Evolutionary conservation across 2,888 invertebrate species (phyloP).

Genomic region (Sussaba pulchella): DNA sequence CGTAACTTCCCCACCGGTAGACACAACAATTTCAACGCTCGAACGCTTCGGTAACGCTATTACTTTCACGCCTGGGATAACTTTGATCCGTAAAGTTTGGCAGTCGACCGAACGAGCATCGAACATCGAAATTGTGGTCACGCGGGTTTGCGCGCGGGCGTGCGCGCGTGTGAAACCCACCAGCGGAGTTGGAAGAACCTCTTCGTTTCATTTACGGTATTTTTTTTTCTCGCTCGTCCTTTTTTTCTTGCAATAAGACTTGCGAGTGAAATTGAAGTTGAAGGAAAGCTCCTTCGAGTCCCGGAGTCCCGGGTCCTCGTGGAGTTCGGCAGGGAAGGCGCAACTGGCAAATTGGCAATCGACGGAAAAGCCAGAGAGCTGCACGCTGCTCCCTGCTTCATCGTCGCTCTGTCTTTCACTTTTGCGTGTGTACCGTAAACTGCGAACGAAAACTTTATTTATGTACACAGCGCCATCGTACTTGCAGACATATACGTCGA

Average conservation of each 20-base stretch:
- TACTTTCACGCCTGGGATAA: slow-evolving; percentile 62
- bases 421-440: slow-evolving; percentile 38
- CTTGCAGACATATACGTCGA: not conserved
- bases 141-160: slow-evolving; percentile 35
- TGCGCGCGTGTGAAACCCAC: no score
- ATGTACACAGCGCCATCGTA: slow-evolving; percentile 25
- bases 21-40: slow-evolving; percentile 56
- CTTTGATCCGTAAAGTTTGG: slow-evolving; percentile 64
- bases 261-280: slow-evolving; percentile 53
- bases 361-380: slow-evolving; percentile 40
- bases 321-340: slow-evolving; percentile 11
- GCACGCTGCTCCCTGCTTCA: not conserved
- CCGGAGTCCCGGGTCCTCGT: not conserved
- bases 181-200: slow-evolving; percentile 55
- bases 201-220: slow-evolving; percentile 59
- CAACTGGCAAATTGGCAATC: slow-evolving; percentile 62
- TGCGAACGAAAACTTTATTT: slow-evolving; percentile 35
- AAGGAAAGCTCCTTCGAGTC: slow-evolving; percentile 40
- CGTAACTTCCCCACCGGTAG: not conserved
- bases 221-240: slow-evolving; percentile 16
- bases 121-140: slow-evolving; percentile 66
- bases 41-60: slow-evolving; percentile 52
- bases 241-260: slow-evolving; percentile 3
- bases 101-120: slow-evolving; percentile 25
- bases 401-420: slow-evolving; percentile 45